Evolutionary conservation across 35 echinoderm and acorn worm species (phyloP).

Genomic region (Apostichopus parvimensis): DNA sequence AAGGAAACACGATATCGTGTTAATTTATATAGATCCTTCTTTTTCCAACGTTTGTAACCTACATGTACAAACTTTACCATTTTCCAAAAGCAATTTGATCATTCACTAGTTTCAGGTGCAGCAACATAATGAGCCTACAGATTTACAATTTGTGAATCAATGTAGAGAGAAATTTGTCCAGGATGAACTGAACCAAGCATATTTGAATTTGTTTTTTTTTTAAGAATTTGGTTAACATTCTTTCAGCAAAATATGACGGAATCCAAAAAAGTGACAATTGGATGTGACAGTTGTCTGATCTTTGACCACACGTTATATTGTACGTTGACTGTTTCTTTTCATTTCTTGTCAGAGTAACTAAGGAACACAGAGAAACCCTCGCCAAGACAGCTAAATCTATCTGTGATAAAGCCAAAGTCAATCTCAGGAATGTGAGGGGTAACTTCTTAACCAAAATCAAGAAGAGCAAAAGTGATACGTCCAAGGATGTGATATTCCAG

Average conservation of each 20-base stretch:
- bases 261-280: neutral
- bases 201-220: too few species aligned
- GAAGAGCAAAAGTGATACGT: slow-evolving; percentile 37
- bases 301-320: slow-evolving; percentile 5
- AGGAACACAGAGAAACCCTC: slow-evolving; percentile 82
- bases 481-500: slow-evolving; percentile 82
- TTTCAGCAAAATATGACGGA: neutral
- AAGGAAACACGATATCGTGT: too few species aligned
- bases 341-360: slow-evolving; percentile 71
- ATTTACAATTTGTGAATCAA: too few species aligned
- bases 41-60: too few species aligned
- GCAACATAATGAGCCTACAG: too few species aligned
- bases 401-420: slow-evolving; percentile 83
- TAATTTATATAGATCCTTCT: too few species aligned
- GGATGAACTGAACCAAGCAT: too few species aligned
- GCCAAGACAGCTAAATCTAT: slow-evolving; percentile 77
- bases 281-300: neutral
- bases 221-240: neutral
- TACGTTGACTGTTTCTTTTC: neutral
- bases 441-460: slow-evolving; percentile 11
- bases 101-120: too few species aligned
- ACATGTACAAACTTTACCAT: too few species aligned
- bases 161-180: too few species aligned
- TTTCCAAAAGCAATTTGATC: too few species aligned
- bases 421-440: slow-evolving; percentile 55